phyloP scores from a whole-genome alignment of 2,888 invertebrate genomes.

The Lucinisca nassula region DNA sequence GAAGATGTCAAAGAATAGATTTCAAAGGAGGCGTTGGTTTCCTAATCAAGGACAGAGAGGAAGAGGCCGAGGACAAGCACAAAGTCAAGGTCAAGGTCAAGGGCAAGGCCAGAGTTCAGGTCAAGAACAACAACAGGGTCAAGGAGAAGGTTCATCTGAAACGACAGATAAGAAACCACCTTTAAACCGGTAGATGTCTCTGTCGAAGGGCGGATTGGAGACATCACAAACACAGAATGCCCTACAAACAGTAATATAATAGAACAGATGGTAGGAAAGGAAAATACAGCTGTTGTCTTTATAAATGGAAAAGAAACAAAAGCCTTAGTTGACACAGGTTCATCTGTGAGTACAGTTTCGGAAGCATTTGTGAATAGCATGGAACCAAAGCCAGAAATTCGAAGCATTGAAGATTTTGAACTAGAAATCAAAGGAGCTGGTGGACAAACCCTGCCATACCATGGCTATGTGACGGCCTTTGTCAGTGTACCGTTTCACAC shows the following conservation, averaged over 20 bases:
- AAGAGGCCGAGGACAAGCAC: too few relatives aligned
- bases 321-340: slow-evolving; percentile 24
- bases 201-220: slow-evolving; percentile 6
- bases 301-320: slow-evolving; percentile 1
- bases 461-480: slow-evolving; percentile 3
- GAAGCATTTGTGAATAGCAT: background rate
- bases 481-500: background rate
- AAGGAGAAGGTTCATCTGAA: background rate
- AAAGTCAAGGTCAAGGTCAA: too few relatives aligned
- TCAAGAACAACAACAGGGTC: background rate
- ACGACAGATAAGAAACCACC: background rate
- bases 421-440: slow-evolving; percentile 6
- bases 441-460: slow-evolving; percentile 18
- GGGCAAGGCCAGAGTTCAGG: too few relatives aligned
- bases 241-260: background rate
- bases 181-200: background rate
- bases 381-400: slow-evolving; percentile 11
- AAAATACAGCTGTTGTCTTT: slow-evolving; percentile 6
- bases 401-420: slow-evolving; percentile 9
- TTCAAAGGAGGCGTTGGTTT: background rate
- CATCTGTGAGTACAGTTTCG: too few relatives aligned
- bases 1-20: background rate
- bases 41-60: background rate
- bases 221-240: background rate
- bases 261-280: slow-evolving; percentile 4